phyloP scores from a whole-genome alignment of 2,888 invertebrate species.

The Formica aserva region DNA sequence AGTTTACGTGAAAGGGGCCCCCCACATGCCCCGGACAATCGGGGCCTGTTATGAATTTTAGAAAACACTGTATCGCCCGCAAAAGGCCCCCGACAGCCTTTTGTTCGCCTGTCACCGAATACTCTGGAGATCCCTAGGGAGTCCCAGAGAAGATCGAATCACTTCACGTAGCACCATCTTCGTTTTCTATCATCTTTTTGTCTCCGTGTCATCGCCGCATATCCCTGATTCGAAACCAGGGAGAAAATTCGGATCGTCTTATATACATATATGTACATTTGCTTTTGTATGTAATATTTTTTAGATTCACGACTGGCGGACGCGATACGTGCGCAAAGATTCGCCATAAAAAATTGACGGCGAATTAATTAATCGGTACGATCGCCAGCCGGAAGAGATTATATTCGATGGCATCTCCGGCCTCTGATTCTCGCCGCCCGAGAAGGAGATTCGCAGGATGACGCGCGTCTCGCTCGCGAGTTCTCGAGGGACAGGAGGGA shows the following conservation, averaged over 20 bases:
- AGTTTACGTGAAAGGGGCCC: constrained; percentile 64
- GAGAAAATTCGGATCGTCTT: not conserved
- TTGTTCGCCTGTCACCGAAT: constrained; percentile 83
- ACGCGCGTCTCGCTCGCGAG: constrained; percentile 70
- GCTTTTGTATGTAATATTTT: not conserved
- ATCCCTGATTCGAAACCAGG: not conserved
- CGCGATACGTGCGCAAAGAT: too few relatives aligned
- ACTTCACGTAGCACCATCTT: constrained; percentile 41
- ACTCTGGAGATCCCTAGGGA: constrained; percentile 61
- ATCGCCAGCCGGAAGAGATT: constrained; percentile 48
- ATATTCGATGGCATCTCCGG: constrained; percentile 21
- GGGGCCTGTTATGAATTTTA: constrained; percentile 81
- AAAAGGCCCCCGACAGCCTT: constrained; percentile 75
- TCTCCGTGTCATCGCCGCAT: constrained; percentile 42
- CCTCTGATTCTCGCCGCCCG: constrained; percentile 22
- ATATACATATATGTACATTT: not conserved
- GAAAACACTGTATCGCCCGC: constrained; percentile 81
- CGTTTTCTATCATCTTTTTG: constrained; percentile 46
- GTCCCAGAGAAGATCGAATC: constrained; percentile 54
- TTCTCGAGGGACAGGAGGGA: constrained; percentile 50
- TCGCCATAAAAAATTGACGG: not conserved
- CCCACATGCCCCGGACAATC: constrained; percentile 79
- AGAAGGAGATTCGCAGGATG: constrained; percentile 64
- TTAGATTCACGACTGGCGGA: not conserved
- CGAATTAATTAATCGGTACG: not conserved